A percentile compares a stretch with the other conserved stretches of the same genome.
phyloP scores from a whole-genome alignment of 37 sponge, comb jelly and placozoan genomes.

The Halisarca cf. caerulea region DNA sequence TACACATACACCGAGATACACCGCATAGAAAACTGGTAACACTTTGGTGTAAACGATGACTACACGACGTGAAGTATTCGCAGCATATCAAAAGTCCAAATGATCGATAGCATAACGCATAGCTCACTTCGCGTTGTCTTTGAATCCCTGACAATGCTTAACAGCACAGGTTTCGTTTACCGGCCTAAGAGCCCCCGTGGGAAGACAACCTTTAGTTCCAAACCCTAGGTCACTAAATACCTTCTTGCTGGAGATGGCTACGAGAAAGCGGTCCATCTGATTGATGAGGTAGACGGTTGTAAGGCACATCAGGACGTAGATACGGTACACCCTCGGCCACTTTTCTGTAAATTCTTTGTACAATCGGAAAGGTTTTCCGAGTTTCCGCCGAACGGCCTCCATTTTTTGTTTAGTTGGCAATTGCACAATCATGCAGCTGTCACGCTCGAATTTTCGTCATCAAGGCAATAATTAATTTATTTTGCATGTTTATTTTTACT shows the following conservation, averaged over 20 bases:
- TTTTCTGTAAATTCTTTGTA: background rate
- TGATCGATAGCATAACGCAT: background rate
- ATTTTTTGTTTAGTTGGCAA: too few species aligned
- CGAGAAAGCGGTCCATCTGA: constrained; percentile 70
- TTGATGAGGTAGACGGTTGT: constrained; percentile 66
- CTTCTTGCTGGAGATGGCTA: constrained; percentile 40
- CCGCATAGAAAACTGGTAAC: too few species aligned
- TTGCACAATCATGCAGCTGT: too few species aligned
- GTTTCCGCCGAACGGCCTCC: too few species aligned
- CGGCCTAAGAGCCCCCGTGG: background rate
- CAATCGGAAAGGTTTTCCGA: too few species aligned
- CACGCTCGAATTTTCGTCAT: too few species aligned
- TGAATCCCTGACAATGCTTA: background rate
- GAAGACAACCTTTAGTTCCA: constrained; percentile 39
- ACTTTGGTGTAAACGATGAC: too few species aligned
- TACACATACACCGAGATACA: too few species aligned
- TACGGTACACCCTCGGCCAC: constrained; percentile 13
- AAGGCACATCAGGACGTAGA: constrained; percentile 65
- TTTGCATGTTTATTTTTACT: too few species aligned
- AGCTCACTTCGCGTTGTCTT: constrained; percentile 30
- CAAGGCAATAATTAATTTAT: too few species aligned
- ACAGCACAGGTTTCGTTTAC: constrained; percentile 9
- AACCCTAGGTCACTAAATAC: constrained; percentile 51
- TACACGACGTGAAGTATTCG: background rate
- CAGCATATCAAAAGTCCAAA: background rate